Evolutionary conservation across 2,113 vertebrate species (phyloP).

Genomic region (Hippolais icterina): DNA sequence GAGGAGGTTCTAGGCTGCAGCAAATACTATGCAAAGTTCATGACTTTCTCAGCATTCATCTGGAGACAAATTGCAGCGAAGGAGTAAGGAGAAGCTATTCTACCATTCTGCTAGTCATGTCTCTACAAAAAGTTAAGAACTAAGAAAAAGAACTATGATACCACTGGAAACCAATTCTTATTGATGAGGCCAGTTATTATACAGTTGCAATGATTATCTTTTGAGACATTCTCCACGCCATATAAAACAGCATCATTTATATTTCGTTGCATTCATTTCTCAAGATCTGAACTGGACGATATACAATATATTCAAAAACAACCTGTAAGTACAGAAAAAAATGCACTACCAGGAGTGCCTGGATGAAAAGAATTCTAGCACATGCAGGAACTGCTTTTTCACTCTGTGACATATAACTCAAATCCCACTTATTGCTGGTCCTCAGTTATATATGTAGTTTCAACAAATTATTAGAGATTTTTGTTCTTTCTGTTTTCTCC

Average conservation of each 20-base stretch:
- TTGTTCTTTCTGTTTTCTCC: not conserved
- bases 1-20: no score
- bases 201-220: not conserved
- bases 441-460: not conserved
- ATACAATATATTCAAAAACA: not conserved
- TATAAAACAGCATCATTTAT: not conserved
- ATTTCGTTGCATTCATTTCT: not conserved
- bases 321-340: not conserved
- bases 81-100: not conserved
- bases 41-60: not conserved
- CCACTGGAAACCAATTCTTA: not conserved
- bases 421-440: not conserved
- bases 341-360: not conserved
- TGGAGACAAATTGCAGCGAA: not conserved
- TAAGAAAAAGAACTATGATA: not conserved
- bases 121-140: not conserved
- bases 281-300: not conserved
- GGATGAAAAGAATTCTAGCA: not conserved
- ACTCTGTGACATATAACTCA: not conserved
- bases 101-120: not conserved
- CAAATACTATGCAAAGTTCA: not conserved
- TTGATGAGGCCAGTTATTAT: not conserved
- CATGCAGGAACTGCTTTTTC: not conserved
- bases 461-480: not conserved
- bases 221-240: accelerated